Conservation (phyloP, 2,113 vertebrate species). For the Corydoras maculifer region DNA sequence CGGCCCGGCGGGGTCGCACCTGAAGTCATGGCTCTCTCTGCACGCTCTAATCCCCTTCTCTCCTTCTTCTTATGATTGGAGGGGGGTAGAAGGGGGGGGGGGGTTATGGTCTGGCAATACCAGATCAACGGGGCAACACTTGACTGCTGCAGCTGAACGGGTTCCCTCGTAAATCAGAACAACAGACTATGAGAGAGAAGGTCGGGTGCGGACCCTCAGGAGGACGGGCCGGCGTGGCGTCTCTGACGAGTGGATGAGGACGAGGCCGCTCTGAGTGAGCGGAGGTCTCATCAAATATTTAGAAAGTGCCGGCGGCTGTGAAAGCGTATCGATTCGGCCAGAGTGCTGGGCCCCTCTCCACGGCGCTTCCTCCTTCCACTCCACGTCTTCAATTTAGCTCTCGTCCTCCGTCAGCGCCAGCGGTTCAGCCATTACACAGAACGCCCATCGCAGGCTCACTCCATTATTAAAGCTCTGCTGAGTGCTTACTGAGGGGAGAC, state of each 20-base stretch:
- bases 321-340: conserved; percentile 36
- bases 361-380: not conserved
- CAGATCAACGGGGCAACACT: no score
- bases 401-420: not conserved
- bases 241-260: conserved; percentile 9
- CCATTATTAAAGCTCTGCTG: conserved; percentile 33
- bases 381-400: no score
- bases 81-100: no score
- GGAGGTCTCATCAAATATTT: conserved; percentile 40
- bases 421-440: conserved; percentile 4
- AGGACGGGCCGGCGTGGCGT: conserved; percentile 2
- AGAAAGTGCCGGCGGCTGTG: conserved; percentile 34
- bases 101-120: no score
- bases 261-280: not conserved
- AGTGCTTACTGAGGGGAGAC: conserved; percentile 11
- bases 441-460: conserved; percentile 16
- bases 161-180: not conserved
- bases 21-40: no score
- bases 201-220: not conserved
- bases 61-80: no score
- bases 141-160: no score
- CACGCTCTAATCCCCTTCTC: no score
- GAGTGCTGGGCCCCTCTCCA: not conserved
- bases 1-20: no score
- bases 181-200: not conserved